phyloP scores from a whole-genome alignment of 2,888 invertebrate genomes.

The Drosophila conformis region DNA sequence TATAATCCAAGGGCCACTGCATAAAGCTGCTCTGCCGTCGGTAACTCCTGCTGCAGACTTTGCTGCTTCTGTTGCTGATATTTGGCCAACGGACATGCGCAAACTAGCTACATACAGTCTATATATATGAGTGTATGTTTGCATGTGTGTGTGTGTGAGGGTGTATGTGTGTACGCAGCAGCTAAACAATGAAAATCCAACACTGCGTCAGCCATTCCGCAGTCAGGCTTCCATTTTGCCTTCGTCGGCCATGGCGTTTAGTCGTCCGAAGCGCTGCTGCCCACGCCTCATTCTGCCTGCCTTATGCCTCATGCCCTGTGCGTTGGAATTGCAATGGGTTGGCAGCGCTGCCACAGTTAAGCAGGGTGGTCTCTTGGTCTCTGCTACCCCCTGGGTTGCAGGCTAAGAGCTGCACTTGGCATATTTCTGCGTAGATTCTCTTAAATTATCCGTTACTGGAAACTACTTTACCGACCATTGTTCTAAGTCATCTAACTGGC shows the following conservation, averaged over 20 bases:
- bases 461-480: constrained; percentile 70
- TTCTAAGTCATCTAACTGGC: constrained; percentile 39
- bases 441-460: constrained; percentile 69
- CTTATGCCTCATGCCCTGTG: constrained; percentile 3
- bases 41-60: constrained; percentile 38
- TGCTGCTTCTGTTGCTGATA: neutral
- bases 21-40: constrained; percentile 64
- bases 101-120: constrained; percentile 32
- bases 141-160: constrained; percentile 1
- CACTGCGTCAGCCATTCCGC: constrained; percentile 61
- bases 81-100: constrained; percentile 60
- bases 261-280: constrained; percentile 53
- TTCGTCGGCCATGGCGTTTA: constrained; percentile 74
- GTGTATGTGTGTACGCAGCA: constrained; percentile 19
- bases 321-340: constrained; percentile 46
- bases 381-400: constrained; percentile 28
- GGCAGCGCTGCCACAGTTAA: constrained; percentile 46
- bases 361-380: neutral
- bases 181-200: constrained; percentile 65
- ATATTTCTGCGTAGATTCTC: constrained; percentile 56
- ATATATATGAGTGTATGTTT: constrained; percentile 39
- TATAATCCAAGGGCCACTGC: constrained; percentile 20
- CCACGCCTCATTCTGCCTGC: constrained; percentile 48
- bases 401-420: constrained; percentile 53
- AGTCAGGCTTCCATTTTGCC: constrained; percentile 71